These are phyloP conservation scores for Pterophyllum scalare DNA, from an alignment of 2,113 vertebrate genomes.

Conservation along the genomic window DNA sequence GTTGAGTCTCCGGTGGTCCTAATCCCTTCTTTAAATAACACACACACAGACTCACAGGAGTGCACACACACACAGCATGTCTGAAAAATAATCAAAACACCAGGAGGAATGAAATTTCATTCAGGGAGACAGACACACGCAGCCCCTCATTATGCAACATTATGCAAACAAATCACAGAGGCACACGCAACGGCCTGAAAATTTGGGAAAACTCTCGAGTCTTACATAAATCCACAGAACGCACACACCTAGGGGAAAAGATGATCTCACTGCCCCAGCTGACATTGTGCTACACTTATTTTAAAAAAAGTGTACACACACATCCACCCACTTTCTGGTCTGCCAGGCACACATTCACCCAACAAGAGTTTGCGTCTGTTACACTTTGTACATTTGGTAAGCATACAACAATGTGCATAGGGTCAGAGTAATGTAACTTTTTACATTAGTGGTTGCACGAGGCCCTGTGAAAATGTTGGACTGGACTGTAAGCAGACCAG, in stretches of 20 bases:
- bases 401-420: not conserved
- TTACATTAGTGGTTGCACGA: not conserved
- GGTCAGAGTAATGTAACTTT: not conserved
- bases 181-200: not conserved
- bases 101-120: not conserved
- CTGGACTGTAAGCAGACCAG: not conserved
- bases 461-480: not conserved
- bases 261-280: not conserved
- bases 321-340: not conserved
- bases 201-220: not conserved
- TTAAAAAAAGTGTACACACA: not conserved
- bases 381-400: not conserved
- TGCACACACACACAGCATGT: not conserved
- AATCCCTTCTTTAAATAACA: slow-evolving; percentile 47
- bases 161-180: slow-evolving; percentile 31
- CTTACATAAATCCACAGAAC: not conserved
- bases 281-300: not conserved
- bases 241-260: not conserved
- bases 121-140: not conserved
- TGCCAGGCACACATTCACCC: not conserved
- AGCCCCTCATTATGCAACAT: slow-evolving; percentile 37
- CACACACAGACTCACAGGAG: not conserved
- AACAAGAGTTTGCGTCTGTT: not conserved
- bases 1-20: slow-evolving; percentile 26
- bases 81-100: slow-evolving; percentile 1